Percentiles rank a stretch among this genome's conserved stretches.
These are phyloP conservation scores for Zaprionus inermis DNA, from an alignment of 1,140 invertebrate species.

Conservation along the genomic window DNA sequence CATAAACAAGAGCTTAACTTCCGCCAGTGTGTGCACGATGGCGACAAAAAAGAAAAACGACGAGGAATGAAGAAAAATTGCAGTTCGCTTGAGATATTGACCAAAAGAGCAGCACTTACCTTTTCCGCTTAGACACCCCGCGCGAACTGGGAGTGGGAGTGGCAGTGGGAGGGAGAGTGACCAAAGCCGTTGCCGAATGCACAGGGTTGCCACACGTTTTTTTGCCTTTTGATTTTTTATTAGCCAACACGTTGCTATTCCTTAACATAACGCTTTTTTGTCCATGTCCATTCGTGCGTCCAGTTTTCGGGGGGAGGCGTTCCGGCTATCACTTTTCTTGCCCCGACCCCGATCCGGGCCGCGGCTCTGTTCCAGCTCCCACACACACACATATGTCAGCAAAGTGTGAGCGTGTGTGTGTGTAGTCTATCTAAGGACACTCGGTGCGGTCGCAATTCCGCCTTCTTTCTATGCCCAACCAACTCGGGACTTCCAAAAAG, in stretches of 20 bases:
- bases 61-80: conserved; percentile 76
- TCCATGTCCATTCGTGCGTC: conserved; percentile 67
- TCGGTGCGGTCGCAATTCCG: conserved; percentile 1
- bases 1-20: conserved; percentile 83
- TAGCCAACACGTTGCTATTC: conserved; percentile 66
- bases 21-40: conserved; percentile 65
- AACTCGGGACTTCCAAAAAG: conserved; percentile 41
- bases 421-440: conserved; percentile 20
- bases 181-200: conserved; percentile 19
- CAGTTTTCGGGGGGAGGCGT: conserved; percentile 34
- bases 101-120: conserved; percentile 71
- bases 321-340: conserved; percentile 76
- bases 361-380: conserved; percentile 3
- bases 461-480: conserved; percentile 44
- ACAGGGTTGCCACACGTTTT: conserved; percentile 42
- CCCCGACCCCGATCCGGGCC: conserved; percentile 17
- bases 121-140: conserved; percentile 78
- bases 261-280: conserved; percentile 61
- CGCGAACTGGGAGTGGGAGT: conserved; percentile 28
- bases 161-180: not conserved
- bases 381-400: conserved; percentile 4
- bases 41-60: conserved; percentile 39
- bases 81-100: conserved; percentile 75
- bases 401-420: conserved; percentile 23
- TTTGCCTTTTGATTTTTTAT: conserved; percentile 60